Conservation (phyloP, 1,140 invertebrate genomes). For the Cotesia typhae region DNA sequence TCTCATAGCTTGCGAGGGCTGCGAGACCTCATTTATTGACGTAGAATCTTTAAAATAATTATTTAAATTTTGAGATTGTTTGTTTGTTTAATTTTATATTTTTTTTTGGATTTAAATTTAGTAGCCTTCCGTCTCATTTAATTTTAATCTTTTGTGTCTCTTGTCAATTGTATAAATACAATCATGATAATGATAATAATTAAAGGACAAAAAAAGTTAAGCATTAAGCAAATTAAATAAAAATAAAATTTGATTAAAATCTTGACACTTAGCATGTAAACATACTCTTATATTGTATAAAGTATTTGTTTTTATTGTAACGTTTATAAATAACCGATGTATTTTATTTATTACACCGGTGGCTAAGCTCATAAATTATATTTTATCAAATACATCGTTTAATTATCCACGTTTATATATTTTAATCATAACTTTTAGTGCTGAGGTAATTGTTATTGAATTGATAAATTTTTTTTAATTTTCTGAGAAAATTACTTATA, state of each 20-base stretch:
- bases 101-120: too few relatives aligned
- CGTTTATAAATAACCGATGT: background rate
- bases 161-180: background rate
- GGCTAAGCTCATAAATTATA: background rate
- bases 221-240: background rate
- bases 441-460: too few relatives aligned
- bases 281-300: background rate
- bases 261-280: background rate
- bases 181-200: background rate
- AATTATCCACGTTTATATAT: too few relatives aligned
- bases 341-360: background rate
- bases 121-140: background rate
- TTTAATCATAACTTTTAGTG: too few relatives aligned
- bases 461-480: too few relatives aligned
- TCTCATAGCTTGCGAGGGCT: too few relatives aligned
- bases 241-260: background rate
- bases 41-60: too few relatives aligned
- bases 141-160: background rate
- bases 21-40: too few relatives aligned
- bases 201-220: background rate
- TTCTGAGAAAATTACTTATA: too few relatives aligned
- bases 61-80: too few relatives aligned
- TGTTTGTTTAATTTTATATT: too few relatives aligned
- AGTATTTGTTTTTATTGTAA: slow-evolving; percentile 7
- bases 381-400: slow-evolving; percentile 7